A percentile compares a stretch with the other conserved stretches of the same genome.
Evolutionary conservation across 2,888 invertebrate species (phyloP).

Genomic region (Drosophila peninsularis): DNA sequence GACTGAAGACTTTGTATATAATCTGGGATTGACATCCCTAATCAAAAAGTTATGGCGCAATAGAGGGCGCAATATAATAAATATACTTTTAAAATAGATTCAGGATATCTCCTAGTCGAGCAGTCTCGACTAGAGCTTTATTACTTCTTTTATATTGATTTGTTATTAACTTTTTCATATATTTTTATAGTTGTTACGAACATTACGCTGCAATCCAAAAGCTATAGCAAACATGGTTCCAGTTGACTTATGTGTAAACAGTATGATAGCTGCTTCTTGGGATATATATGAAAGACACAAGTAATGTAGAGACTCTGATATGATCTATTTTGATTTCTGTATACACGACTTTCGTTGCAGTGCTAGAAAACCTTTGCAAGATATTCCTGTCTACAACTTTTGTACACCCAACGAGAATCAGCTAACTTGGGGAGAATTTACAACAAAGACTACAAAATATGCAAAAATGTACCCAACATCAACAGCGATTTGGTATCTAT

Average conservation of each 20-base stretch:
- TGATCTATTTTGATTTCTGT: background rate
- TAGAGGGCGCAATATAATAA: no score
- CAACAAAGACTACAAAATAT: conserved; percentile 86
- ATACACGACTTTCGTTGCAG: background rate
- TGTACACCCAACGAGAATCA: conserved; percentile 92
- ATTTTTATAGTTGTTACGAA: conserved; percentile 12
- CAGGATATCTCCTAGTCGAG: no score
- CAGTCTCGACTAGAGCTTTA: no score
- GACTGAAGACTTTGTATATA: no score
- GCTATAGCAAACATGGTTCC: conserved; percentile 92
- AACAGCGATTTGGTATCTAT: conserved; percentile 89
- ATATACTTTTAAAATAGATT: no score
- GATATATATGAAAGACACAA: conserved; percentile 85
- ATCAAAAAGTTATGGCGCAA: no score
- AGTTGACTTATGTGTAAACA: conserved; percentile 92
- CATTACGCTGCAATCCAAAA: conserved; percentile 85
- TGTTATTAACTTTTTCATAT: background rate
- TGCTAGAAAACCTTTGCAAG: background rate
- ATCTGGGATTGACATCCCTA: no score
- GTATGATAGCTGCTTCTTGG: conserved; percentile 92
- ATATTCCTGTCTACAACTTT: conserved; percentile 21
- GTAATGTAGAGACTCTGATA: conserved; percentile 2
- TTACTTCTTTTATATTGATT: background rate
- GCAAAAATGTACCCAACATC: conserved; percentile 87
- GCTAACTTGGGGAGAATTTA: conserved; percentile 90